Percentiles rank a stretch among this genome's conserved stretches.
Evolutionary conservation across 1,140 invertebrate genomes (phyloP).

Genomic region (Drosophila leontia): DNA sequence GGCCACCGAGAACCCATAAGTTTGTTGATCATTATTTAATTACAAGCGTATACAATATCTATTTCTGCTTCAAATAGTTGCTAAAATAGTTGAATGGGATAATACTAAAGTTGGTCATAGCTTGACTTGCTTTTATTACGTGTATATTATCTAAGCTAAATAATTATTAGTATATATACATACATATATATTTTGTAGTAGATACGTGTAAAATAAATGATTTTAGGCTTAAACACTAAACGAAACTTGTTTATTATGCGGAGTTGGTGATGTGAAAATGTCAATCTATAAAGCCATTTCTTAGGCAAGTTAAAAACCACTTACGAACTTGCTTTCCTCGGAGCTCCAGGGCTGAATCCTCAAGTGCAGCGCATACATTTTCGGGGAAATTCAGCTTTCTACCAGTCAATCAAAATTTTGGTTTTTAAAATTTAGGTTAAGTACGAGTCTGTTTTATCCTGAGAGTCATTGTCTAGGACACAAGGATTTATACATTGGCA

Average conservation of each 20-base stretch:
- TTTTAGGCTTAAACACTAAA: constrained; percentile 65
- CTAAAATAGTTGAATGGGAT: constrained; percentile 34
- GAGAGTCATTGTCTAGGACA: too few species aligned
- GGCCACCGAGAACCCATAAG: constrained; percentile 10
- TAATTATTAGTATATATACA: constrained; percentile 43
- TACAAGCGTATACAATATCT: constrained; percentile 25
- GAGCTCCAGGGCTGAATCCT: background rate
- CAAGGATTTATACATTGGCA: too few species aligned
- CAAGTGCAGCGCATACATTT: background rate
- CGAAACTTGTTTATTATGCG: background rate
- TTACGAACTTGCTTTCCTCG: too few species aligned
- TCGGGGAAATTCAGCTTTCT: background rate
- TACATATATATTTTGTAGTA: constrained; percentile 59
- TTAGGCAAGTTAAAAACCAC: background rate
- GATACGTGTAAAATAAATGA: constrained; percentile 75
- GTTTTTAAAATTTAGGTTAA: background rate
- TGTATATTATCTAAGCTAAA: constrained; percentile 65
- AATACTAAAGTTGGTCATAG: constrained; percentile 38
- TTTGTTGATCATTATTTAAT: constrained; percentile 59
- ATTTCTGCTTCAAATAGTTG: constrained; percentile 38
- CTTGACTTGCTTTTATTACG: constrained; percentile 50
- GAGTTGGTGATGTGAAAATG: background rate
- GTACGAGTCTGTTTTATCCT: too few species aligned
- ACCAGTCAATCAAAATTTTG: background rate
- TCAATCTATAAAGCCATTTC: background rate